Percentiles rank a stretch among this genome's conserved stretches.
Evolutionary conservation across 2,888 invertebrate genomes (phyloP).

Genomic region (Parnassius smintheus): DNA sequence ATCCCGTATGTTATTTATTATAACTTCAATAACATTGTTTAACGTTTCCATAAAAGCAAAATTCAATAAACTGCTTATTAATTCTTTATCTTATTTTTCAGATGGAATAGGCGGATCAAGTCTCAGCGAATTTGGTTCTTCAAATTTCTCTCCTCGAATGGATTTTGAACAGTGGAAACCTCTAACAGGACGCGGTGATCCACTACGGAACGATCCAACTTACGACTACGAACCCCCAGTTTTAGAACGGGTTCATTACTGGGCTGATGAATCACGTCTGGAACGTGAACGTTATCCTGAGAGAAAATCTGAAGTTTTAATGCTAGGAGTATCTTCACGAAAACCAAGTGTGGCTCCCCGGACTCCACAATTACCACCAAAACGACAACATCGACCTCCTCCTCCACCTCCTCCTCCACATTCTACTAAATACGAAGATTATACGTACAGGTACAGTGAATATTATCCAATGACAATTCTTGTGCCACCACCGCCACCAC

Average conservation of each 20-base stretch:
- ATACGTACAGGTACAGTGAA: conserved; percentile 74
- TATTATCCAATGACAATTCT: conserved; percentile 84
- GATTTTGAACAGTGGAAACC: conserved; percentile 94
- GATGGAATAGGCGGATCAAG: conserved; percentile 48
- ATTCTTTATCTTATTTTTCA: conserved; percentile 41
- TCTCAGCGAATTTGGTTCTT: conserved; percentile 53
- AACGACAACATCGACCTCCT: conserved; percentile 48
- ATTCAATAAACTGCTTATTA: too few species aligned
- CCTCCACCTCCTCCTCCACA: conserved; percentile 45
- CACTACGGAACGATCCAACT: conserved; percentile 91
- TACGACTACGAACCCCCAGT: conserved; percentile 92
- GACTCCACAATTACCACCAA: conserved; percentile 56
- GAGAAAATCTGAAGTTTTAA: conserved; percentile 85
- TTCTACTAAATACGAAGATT: conserved; percentile 73
- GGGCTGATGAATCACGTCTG: conserved; percentile 85
- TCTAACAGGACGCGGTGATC: conserved; percentile 88
- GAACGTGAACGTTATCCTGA: conserved; percentile 76
- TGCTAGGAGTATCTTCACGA: conserved; percentile 85
- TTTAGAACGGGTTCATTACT: conserved; percentile 89
- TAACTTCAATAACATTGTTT: not conserved
- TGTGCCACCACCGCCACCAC: conserved; percentile 84
- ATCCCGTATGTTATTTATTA: conserved; percentile 33
- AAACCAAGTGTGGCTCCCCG: conserved; percentile 82
- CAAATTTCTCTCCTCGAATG: conserved; percentile 86
- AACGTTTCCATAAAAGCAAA: not conserved